Conservation (phyloP, 2,888 invertebrate species). For the Amphipyra tragopoginis region DNA sequence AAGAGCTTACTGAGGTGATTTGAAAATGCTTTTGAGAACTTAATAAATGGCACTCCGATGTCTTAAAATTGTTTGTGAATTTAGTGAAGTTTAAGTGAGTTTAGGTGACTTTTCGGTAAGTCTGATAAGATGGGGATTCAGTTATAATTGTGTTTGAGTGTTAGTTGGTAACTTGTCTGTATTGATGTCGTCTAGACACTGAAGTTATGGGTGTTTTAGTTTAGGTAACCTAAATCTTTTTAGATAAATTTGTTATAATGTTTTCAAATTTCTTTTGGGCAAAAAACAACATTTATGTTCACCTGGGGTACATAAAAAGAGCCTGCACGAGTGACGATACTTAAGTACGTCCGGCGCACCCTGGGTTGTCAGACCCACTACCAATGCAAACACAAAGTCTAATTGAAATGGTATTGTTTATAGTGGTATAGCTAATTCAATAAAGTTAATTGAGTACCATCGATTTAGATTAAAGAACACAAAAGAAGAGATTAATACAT, state of each 20-base stretch:
- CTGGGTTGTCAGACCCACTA: no score
- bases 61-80: slow-evolving; percentile 56
- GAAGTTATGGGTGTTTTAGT: slow-evolving; percentile 20
- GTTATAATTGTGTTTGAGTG: slow-evolving; percentile 40
- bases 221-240: slow-evolving; percentile 19
- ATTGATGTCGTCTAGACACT: slow-evolving; percentile 28
- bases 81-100: slow-evolving; percentile 52
- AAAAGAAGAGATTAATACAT: no score
- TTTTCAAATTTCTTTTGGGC: slow-evolving; percentile 3
- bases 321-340: no score
- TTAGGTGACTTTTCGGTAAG: slow-evolving; percentile 47
- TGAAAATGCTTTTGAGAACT: slow-evolving; percentile 52
- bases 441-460: no score
- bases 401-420: no score
- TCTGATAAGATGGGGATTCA: slow-evolving; percentile 32
- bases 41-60: slow-evolving; percentile 57
- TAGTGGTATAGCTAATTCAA: no score
- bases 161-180: slow-evolving; percentile 26
- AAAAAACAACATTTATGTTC: no score
- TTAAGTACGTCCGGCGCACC: no score
- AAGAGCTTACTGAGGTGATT: slow-evolving; percentile 64
- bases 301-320: no score
- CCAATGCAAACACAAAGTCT: no score
- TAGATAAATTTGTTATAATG: slow-evolving; percentile 21
- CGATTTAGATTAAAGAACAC: no score